A percentile compares a stretch with the other conserved stretches of the same genome.
Evolutionary conservation across 2,797 vertebrate species (phyloP).

Genomic region (Propithecus deckenii): DNA sequence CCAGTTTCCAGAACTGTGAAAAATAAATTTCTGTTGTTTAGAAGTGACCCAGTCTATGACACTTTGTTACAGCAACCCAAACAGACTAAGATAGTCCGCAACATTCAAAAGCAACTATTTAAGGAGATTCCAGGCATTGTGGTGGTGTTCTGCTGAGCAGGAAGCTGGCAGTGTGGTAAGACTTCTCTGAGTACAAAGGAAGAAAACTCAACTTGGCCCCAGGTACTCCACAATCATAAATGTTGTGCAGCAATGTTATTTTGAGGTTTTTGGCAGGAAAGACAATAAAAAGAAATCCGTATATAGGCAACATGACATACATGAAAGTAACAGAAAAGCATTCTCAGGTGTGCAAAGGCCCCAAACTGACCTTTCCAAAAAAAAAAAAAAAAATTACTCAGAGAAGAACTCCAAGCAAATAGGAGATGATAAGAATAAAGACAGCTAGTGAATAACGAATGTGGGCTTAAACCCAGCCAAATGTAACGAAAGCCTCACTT

Average conservation of each 20-base stretch:
- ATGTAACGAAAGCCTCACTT: not conserved
- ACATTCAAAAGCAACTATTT: not conserved
- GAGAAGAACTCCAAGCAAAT: conserved; percentile 32
- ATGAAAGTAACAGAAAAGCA: not conserved
- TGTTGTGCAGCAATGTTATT: not conserved
- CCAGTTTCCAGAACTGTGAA: not conserved
- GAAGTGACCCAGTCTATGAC: not conserved
- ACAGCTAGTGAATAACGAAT: not conserved
- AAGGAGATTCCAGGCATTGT: not conserved
- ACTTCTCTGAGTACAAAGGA: not conserved
- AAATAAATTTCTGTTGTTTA: not conserved
- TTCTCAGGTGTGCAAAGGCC: not conserved
- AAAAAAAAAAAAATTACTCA: not conserved
- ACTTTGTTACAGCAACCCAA: not conserved
- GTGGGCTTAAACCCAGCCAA: conserved; percentile 14
- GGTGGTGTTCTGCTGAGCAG: not conserved
- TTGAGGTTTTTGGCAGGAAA: not conserved
- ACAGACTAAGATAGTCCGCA: not conserved
- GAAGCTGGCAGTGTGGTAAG: not conserved
- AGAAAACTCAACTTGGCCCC: not conserved
- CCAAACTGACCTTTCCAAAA: not conserved
- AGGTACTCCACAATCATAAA: not conserved
- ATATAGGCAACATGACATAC: not conserved
- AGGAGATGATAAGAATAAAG: conserved; percentile 2
- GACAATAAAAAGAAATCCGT: not conserved